Evolutionary conservation across 2,797 vertebrate species (phyloP).

Genomic region (Nyctibius grandis): DNA sequence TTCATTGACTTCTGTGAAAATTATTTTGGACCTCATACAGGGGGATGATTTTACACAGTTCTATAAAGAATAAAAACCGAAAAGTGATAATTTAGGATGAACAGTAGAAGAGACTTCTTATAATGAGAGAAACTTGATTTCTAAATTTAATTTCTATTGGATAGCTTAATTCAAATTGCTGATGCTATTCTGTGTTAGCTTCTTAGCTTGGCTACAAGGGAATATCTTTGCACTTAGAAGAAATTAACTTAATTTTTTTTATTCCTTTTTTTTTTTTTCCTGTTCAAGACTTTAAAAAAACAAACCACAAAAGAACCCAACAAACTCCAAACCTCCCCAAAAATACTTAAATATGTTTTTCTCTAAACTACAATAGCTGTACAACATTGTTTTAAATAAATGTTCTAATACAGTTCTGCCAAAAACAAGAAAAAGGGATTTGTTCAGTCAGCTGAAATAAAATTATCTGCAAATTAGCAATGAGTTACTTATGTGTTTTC

Average conservation of each 20-base stretch:
- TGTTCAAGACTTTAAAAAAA: background rate
- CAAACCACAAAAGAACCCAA: background rate
- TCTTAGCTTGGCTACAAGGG: background rate
- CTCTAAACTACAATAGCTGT: background rate
- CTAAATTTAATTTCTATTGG: background rate
- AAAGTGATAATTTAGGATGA: background rate
- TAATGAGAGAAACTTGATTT: background rate
- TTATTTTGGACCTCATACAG: background rate
- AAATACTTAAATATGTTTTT: background rate
- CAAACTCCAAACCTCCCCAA: background rate
- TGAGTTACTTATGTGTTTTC: background rate
- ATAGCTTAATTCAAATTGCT: background rate
- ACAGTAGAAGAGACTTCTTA: background rate
- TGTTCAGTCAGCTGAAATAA: constrained; percentile 20
- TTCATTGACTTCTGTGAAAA: background rate
- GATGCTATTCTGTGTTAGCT: background rate
- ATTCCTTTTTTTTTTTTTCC: background rate
- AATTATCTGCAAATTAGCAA: background rate
- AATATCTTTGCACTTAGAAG: background rate
- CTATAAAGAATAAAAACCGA: background rate
- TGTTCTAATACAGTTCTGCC: background rate
- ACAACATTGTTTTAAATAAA: background rate
- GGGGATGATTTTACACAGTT: background rate
- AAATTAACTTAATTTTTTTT: background rate
- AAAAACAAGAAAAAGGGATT: background rate